phyloP scores from a whole-genome alignment of 2,888 invertebrate species.

The Drosophila cracens region DNA sequence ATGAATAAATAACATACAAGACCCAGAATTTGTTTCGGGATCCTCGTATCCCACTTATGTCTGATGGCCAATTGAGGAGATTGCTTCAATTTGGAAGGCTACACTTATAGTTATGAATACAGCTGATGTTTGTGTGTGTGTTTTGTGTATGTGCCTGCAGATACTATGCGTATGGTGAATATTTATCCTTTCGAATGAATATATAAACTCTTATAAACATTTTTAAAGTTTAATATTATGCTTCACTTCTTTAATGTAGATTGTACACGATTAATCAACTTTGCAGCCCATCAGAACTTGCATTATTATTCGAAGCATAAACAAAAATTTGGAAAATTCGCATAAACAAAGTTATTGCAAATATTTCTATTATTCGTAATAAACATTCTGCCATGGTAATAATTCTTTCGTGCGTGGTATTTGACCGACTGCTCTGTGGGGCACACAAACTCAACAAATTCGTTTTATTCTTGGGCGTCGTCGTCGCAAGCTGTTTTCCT shows the following conservation, averaged over 20 bases:
- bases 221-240: neutral
- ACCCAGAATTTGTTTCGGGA: slow-evolving; percentile 2
- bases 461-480: neutral
- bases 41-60: slow-evolving; percentile 17
- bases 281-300: slow-evolving; percentile 8
- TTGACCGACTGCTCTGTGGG: slow-evolving; percentile 59
- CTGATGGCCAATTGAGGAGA: slow-evolving; percentile 43
- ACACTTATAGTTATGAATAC: slow-evolving; percentile 6
- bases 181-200: neutral
- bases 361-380: slow-evolving; percentile 53
- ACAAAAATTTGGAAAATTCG: slow-evolving; percentile 44
- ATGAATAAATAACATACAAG: slow-evolving; percentile 21
- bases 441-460: slow-evolving; percentile 40
- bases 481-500: slow-evolving; percentile 1
- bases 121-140: too few species aligned
- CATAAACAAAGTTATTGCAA: slow-evolving; percentile 58
- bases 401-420: slow-evolving; percentile 40
- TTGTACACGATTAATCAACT: slow-evolving; percentile 3
- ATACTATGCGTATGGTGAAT: neutral
- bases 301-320: slow-evolving; percentile 33
- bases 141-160: neutral
- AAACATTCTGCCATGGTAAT: slow-evolving; percentile 67
- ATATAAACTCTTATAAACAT: neutral
- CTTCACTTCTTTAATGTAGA: neutral
- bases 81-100: slow-evolving; percentile 31